phyloP scores from a whole-genome alignment of 35 echinoderm and acorn worm genomes.

The Diadema setosum region DNA sequence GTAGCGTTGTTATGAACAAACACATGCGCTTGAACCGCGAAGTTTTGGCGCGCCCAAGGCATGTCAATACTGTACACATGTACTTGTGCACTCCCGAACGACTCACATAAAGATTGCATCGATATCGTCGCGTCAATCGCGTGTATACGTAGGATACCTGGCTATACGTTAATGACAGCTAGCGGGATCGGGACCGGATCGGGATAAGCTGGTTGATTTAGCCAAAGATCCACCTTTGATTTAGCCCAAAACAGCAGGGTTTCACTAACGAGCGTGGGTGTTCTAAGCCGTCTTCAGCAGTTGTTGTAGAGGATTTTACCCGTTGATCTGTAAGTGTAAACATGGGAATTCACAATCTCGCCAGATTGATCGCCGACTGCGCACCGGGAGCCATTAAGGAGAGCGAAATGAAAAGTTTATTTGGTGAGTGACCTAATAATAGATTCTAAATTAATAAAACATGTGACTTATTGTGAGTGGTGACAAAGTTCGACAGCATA shows the following conservation, averaged over 20 bases:
- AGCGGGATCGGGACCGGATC: too few relatives aligned
- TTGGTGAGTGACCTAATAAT: conserved; percentile 72
- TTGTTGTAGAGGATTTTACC: not conserved
- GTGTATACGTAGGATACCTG: too few relatives aligned
- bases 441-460: too few relatives aligned
- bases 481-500: too few relatives aligned
- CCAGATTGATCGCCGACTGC: conserved; percentile 79
- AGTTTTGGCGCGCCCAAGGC: not conserved
- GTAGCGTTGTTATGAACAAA: not conserved
- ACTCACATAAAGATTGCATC: not conserved
- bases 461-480: too few relatives aligned
- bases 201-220: not conserved
- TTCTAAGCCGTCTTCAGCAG: not conserved
- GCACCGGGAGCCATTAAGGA: conserved; percentile 84
- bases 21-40: not conserved
- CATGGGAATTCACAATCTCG: conserved; percentile 95
- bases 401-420: conserved; percentile 92
- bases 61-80: not conserved
- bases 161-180: too few relatives aligned
- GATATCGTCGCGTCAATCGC: not conserved
- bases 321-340: not conserved
- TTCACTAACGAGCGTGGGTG: not conserved
- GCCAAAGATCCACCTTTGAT: too few relatives aligned
- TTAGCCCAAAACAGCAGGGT: not conserved
- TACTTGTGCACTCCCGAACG: not conserved